Base-by-base conservation (phyloP, 2,113 vertebrate species). In the Rhegmatorhina hoffmannsi region DNA sequence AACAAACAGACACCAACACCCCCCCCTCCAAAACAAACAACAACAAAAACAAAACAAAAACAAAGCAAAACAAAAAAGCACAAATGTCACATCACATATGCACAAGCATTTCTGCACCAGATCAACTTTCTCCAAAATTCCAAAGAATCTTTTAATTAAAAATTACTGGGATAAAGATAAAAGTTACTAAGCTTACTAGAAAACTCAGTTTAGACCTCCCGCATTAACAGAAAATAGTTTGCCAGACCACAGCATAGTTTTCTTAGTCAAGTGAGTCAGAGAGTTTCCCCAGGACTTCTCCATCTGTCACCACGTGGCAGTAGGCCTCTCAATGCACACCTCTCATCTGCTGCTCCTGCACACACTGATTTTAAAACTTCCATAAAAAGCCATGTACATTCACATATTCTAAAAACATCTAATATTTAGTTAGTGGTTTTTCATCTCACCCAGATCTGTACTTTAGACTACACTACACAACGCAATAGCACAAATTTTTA, bases 281-380 rank as follows among this genome's bases (percentile, higher is more conserved):
- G 38, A 49, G 13, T 14, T 28, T 90, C 29, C n/a, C 56, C n/a
- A 17, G 34, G 34, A 55, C 73, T 34, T 56, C 17, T 24, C n/a
- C 24, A 6, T 9, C 49, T 10, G 5, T 33, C 36, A 5, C 15
- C 2, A 0, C 6, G 46, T 1, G 0, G 31, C 4, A 12, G 40
- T 31, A 74, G 21, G 20, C 36, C 19, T 62, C 64, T 38, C 46
- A 23, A 19, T 1, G 7, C 34, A 49, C 49, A n/a, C 9, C 2
- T 28, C 53, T 38, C 33, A 29, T 11, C 53, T 40, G 10, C 2
- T 2, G 55, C 24, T 59, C 46, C 58, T n/a, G 31, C 31, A 67
- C 31, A 47, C 10, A 6, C 6, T 9, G 31, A 53, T 36, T 40
- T 18, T 34, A 9, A 17, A 49, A 5, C 34, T 74, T 55, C 34